Conservation (phyloP, 2,888 invertebrate genomes). For the Sepiola atlantica region DNA sequence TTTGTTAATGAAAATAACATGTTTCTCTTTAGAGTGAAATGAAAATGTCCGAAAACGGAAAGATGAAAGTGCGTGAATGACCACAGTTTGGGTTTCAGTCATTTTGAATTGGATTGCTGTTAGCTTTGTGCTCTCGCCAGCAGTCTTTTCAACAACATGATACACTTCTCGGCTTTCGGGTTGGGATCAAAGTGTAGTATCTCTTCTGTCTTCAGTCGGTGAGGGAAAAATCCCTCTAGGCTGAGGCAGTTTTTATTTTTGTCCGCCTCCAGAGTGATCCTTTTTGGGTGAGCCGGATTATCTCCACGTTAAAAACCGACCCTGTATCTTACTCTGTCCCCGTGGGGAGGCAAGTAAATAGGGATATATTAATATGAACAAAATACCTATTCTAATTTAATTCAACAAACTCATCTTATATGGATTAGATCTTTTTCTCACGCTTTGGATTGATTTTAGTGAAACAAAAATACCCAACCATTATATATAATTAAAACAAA, state of each 20-base stretch:
- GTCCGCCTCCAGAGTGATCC: no score
- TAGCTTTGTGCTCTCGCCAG: not conserved
- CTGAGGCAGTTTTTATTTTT: no score
- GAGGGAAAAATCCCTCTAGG: no score
- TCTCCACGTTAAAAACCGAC: no score
- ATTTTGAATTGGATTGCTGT: conserved; percentile 46
- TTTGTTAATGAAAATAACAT: not conserved
- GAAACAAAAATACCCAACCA: not conserved
- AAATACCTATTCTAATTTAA: not conserved
- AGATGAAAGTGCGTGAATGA: conserved; percentile 37
- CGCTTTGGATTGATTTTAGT: not conserved
- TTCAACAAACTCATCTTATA: not conserved
- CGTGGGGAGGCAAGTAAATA: no score
- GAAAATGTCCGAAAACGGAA: not conserved
- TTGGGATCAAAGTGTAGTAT: no score
- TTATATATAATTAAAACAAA: not conserved
- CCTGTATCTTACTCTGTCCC: no score
- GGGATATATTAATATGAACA: not conserved
- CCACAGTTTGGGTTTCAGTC: conserved; percentile 36
- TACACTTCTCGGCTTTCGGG: not conserved
- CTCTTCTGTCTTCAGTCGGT: no score
- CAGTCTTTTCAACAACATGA: conserved; percentile 16
- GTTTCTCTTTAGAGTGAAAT: not conserved
- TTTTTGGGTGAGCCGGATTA: no score
- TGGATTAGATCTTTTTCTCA: not conserved